Evolutionary conservation across 1,140 invertebrate species (phyloP), one percentile per base, ranked within the genome.

Genomic region (Gonatopus flavifemur): DNA sequence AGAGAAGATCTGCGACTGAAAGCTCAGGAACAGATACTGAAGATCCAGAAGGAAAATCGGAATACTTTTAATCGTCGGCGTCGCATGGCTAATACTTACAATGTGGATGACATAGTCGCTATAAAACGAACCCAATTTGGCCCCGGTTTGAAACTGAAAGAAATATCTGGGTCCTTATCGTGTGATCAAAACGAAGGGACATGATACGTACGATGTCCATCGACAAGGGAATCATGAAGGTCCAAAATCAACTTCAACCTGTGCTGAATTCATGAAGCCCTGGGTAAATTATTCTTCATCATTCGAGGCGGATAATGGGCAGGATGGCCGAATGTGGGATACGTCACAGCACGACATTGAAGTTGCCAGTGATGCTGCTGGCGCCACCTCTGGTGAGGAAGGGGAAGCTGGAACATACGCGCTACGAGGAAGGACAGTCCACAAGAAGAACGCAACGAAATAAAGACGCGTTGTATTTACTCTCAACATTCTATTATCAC

Each of bases 151-250:
- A 51, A 51, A 12, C 25, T 51, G 2, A 2, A 20, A 31, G 13
- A 51, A 51, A 13, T 51, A 31, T 9, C 20, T 44, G 3, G 49
- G 49, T 2, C 41, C 36, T 1, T 51, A 44, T 8, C 22, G 13
- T n/a, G 4, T 49, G 7, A 15, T 12, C 8, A 33, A 33, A 19
- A 40, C 43, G 10, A 15, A 42, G 9, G 30, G 40, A 13, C 42
- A 50, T 22, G 24, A 50, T 10, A 4, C 32, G 1, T 50, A 50
- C 38, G 2, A 28, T 6, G 15, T 50, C 1, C 2, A 12, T 3
- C 35, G 32, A 12, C n/a, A 31, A 3, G 48, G 40, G 1, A 39
- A 37, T 15, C 9, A 5, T 3, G 32, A 49, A 21, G 31, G 39
- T 8, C 38, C 39, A 13, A n/a, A 9, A 3, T 18, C 36, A 9